These are phyloP conservation scores for Centroberyx gerrardi DNA, from an alignment of 2,797 vertebrate species.

Conservation along the genomic window DNA sequence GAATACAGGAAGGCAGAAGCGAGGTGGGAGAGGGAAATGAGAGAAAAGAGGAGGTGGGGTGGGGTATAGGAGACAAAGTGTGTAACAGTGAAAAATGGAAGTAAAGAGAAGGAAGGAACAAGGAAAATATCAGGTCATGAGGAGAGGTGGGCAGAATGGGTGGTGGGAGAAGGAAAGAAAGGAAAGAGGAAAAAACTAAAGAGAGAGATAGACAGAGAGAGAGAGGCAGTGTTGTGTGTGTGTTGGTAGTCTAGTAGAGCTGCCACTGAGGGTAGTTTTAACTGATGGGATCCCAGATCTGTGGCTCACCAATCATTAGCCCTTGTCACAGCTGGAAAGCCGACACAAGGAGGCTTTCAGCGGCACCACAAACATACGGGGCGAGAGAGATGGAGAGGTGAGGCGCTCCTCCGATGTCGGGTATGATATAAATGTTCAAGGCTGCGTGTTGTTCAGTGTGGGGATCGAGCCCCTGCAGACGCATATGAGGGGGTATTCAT, in stretches of 20 bases:
- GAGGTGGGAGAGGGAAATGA: neutral
- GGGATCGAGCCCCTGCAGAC: slow-evolving; percentile 40
- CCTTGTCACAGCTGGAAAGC: slow-evolving; percentile 71
- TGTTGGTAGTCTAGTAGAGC: slow-evolving; percentile 51
- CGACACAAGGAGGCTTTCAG: slow-evolving; percentile 39
- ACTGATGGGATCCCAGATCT: slow-evolving; percentile 80
- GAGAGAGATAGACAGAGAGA: slow-evolving; percentile 31
- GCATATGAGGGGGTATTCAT: slow-evolving; percentile 24
- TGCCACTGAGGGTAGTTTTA: slow-evolving; percentile 74
- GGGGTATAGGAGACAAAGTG: slow-evolving; percentile 11
- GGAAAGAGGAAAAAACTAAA: slow-evolving; percentile 22
- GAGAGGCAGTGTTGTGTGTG: slow-evolving; percentile 22
- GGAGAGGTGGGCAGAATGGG: neutral
- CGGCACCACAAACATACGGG: slow-evolving; percentile 49
- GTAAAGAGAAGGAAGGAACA: neutral
- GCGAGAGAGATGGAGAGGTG: slow-evolving; percentile 48
- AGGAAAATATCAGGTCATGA: slow-evolving; percentile 6
- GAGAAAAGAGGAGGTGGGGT: neutral
- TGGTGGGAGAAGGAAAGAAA: slow-evolving; percentile 1
- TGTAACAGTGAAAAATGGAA: slow-evolving; percentile 2
- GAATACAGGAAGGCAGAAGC: slow-evolving; percentile 45
- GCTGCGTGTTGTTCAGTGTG: slow-evolving; percentile 48
- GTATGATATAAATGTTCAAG: slow-evolving; percentile 39
- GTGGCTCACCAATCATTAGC: slow-evolving; percentile 78
- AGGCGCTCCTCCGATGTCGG: slow-evolving; percentile 57